Base-by-base conservation (phyloP, 2,888 invertebrate genomes). In the Metacarcinus magister region DNA sequence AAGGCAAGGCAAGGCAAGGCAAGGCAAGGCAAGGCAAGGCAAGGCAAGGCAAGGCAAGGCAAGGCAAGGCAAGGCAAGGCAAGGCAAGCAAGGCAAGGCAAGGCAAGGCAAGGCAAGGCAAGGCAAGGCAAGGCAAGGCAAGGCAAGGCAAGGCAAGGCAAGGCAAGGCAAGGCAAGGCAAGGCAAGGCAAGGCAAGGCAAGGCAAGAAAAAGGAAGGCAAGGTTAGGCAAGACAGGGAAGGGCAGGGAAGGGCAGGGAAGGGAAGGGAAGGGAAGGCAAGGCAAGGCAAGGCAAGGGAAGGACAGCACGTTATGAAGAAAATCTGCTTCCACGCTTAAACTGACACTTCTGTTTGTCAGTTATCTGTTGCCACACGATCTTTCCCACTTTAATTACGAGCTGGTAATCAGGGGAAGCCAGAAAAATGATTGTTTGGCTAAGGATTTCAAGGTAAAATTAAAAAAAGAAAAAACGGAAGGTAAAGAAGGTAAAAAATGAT, bases 401-500 rank as follows among this genome's bases (percentile, higher is more conserved):
- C 87, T 87, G 87, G 10, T 87, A 87, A 87, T 87, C 87, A 87
- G 87, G 87, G 39, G 32, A 32, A 87, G 87, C 87, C 10, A 39
- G 87, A 87, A 87, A 87, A 87, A 87, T 87, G 87, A 39, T 39
- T 87, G 87, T 87, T 87, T 87, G 87, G 39, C 87, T 39, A 87
- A 87, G 87, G 87, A 87, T 87, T 87, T 87, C 87, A 87, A 87
- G 87, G 87, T 39, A 39, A 39, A 87, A 87, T 39, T 39, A 87
- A 87, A 87, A 39, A 87, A 87, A 39, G 39, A 87, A 87, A 87
- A 87, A 87, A 39, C 39, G 87, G 87, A 39, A 39, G 87, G 87
- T 39, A 87, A 87, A 87, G 87, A 39, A 87, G 39, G 87, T 13
- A 67, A 75, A 93, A 93, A 93, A 93, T 93, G 44, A 93, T 82